Percentiles rank a stretch among this genome's conserved stretches.
phyloP scores from a whole-genome alignment of 37 sponge, comb jelly and placozoan genomes.

The Halisarca cf. caerulea region DNA sequence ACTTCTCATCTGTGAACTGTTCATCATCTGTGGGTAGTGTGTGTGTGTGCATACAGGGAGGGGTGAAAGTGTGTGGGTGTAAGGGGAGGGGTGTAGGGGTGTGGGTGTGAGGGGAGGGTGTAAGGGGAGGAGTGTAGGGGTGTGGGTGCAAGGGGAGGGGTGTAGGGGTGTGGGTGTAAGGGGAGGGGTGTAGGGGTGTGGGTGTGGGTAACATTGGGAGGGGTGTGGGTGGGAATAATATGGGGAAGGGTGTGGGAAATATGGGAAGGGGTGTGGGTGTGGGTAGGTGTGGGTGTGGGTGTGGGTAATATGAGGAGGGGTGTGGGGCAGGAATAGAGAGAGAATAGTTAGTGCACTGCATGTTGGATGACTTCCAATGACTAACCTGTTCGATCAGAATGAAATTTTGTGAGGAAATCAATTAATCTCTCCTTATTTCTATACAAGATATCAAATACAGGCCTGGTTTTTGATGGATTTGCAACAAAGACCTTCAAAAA shows the following conservation, averaged over 20 bases:
- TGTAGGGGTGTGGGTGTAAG: no score
- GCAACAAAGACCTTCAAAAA: conserved; percentile 94
- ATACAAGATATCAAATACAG: conserved; percentile 89
- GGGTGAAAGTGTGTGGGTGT: not conserved
- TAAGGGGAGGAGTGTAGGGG: no score
- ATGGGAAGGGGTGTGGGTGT: no score
- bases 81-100: no score
- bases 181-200: no score
- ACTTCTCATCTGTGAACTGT: conserved; percentile 98
- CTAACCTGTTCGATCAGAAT: conserved; percentile 94
- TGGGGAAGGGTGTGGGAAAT: no score
- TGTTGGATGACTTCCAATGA: not conserved
- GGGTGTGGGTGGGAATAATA: no score
- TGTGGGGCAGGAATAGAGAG: no score
- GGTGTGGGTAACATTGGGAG: no score
- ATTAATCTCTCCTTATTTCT: conserved; percentile 93
- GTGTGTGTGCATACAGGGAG: not conserved
- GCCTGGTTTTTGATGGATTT: conserved; percentile 95
- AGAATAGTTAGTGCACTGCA: not conserved
- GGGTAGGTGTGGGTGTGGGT: no score
- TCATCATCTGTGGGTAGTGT: conserved; percentile 87
- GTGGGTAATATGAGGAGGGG: no score
- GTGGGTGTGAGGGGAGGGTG: not conserved
- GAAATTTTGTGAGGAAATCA: conserved; percentile 93
- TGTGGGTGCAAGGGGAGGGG: no score